phyloP scores from a whole-genome alignment of 1,140 invertebrate genomes.

The Campodea augens region DNA sequence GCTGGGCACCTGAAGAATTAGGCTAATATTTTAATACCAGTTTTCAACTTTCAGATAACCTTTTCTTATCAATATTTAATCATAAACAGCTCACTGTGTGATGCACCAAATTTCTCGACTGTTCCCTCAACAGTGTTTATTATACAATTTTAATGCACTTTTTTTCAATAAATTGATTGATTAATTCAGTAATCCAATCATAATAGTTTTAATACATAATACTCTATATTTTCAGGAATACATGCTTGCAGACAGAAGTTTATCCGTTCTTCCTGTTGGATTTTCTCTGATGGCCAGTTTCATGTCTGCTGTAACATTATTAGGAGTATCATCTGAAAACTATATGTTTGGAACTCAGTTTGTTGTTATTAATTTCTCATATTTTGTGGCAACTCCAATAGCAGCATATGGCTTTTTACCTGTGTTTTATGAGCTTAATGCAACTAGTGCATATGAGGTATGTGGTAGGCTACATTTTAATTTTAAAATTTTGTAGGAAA shows the following conservation, averaged over 20 bases:
- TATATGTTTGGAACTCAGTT: constrained; percentile 68
- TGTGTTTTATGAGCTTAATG: constrained; percentile 68
- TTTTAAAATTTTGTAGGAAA: neutral
- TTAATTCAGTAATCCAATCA: constrained; percentile 1
- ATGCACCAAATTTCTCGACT: constrained; percentile 3
- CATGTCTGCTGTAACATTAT: constrained; percentile 82
- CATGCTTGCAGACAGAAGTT: constrained; percentile 53
- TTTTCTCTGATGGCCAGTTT: constrained; percentile 82
- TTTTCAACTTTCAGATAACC: too few relatives aligned
- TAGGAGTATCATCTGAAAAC: constrained; percentile 72
- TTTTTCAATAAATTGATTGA: neutral
- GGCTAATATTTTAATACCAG: too few relatives aligned
- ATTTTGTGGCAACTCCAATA: constrained; percentile 59
- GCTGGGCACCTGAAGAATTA: too few relatives aligned
- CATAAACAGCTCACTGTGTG: constrained; percentile 1
- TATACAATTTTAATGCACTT: neutral
- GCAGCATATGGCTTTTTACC: constrained; percentile 65
- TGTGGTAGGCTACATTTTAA: constrained; percentile 3
- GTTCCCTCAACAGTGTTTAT: neutral
- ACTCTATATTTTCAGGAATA: constrained; percentile 45
- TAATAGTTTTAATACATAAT: constrained; percentile 2
- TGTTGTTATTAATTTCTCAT: constrained; percentile 60
- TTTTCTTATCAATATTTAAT: neutral
- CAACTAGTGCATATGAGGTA: constrained; percentile 73
- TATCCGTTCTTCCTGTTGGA: constrained; percentile 56